Conservation (phyloP, 2,888 invertebrate species). For the Crocallis elinguaria region DNA sequence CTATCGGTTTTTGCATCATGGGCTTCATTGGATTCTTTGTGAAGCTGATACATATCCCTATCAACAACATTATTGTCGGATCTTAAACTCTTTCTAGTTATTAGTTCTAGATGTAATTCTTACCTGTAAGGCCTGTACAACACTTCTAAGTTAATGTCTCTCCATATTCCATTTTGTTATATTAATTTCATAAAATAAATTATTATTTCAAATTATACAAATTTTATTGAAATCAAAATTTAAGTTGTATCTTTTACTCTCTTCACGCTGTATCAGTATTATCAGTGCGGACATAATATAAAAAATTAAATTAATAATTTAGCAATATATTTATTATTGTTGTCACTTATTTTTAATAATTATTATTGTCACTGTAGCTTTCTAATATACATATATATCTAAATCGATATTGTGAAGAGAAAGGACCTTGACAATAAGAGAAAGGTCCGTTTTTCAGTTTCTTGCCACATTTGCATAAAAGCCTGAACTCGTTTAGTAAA, state of each 20-base stretch:
- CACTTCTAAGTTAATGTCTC: conserved; percentile 58
- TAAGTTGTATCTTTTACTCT: not conserved
- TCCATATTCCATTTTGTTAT: conserved; percentile 52
- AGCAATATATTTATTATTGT: too few species aligned
- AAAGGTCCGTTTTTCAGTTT: too few species aligned
- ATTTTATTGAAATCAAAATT: not conserved
- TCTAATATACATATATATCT: too few species aligned
- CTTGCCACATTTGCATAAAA: too few species aligned
- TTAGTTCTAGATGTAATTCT: conserved; percentile 57
- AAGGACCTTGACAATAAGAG: too few species aligned
- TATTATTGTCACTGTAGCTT: too few species aligned
- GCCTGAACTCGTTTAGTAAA: too few species aligned
- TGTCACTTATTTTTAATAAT: too few species aligned
- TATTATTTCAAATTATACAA: conserved; percentile 58
- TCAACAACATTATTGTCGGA: conserved; percentile 97
- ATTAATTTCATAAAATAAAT: conserved; percentile 71
- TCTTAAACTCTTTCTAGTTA: conserved; percentile 77
- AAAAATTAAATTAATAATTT: too few species aligned
- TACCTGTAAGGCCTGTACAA: conserved; percentile 64
- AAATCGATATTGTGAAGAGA: too few species aligned
- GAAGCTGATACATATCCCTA: conserved; percentile 99
- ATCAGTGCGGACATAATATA: not conserved
- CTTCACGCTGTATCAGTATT: too few species aligned
- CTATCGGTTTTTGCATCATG: conserved; percentile 99
- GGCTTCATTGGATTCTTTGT: conserved; percentile 99